A percentile compares a stretch with the other conserved stretches of the same genome.
Evolutionary conservation across 37 sponge, comb jelly and placozoan species (phyloP).

Genomic region (Bolinopsis microptera): DNA sequence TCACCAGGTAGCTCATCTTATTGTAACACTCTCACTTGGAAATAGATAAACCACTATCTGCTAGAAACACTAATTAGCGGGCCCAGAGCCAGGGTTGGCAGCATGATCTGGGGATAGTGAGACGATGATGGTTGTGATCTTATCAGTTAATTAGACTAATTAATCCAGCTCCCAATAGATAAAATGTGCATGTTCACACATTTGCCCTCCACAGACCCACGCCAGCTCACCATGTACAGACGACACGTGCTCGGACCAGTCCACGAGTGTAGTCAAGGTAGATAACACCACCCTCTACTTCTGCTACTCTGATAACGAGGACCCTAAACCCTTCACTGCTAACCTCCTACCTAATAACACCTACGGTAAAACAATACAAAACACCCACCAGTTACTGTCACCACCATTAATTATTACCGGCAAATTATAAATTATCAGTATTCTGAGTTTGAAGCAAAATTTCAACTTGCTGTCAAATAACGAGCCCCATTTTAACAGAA

Average conservation of each 20-base stretch:
- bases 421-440: too few relatives aligned
- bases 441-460: not conserved
- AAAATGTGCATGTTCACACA: too few relatives aligned
- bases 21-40: too few relatives aligned
- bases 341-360: not conserved
- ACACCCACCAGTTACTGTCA: too few relatives aligned
- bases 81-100: not conserved
- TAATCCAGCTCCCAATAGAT: not conserved
- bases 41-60: not conserved
- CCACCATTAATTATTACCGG: too few relatives aligned
- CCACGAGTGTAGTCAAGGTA: not conserved
- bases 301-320: not conserved
- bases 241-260: not conserved
- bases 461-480: not conserved
- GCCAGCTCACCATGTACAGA: not conserved
- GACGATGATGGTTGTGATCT: not conserved
- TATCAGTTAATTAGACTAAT: not conserved
- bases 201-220: not conserved
- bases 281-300: slow-evolving; percentile 53
- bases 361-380: not conserved
- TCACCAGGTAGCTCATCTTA: slow-evolving; percentile 28
- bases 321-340: slow-evolving; percentile 5
- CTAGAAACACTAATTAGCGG: not conserved
- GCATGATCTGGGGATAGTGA: not conserved
- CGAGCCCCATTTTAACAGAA: not conserved